Conservation (phyloP, 1,140 invertebrate species). For the Diorhabda elongata region DNA sequence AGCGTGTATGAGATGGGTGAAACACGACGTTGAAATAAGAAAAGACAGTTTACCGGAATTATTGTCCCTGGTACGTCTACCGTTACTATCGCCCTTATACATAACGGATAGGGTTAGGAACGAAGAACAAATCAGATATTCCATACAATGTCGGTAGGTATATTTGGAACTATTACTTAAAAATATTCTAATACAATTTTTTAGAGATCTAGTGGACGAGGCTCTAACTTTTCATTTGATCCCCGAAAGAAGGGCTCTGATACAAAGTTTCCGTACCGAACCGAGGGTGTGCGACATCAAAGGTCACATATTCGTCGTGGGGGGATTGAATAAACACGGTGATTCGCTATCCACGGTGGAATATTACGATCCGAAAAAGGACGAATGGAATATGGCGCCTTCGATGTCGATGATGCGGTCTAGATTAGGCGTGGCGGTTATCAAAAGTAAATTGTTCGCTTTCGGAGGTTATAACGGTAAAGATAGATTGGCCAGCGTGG, state of each 20-base stretch:
- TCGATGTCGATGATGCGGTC: conserved; percentile 82
- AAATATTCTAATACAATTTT: conserved; percentile 19
- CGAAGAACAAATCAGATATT: conserved; percentile 74
- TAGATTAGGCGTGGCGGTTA: conserved; percentile 79
- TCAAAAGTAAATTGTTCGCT: conserved; percentile 69
- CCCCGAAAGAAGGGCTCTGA: conserved; percentile 71
- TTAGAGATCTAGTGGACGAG: conserved; percentile 75
- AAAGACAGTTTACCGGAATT: conserved; percentile 63
- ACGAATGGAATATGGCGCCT: conserved; percentile 74
- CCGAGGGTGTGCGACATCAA: conserved; percentile 71
- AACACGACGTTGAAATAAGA: conserved; percentile 58
- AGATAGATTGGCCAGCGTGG: conserved; percentile 80
- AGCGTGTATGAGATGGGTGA: conserved; percentile 79
- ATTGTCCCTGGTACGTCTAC: conserved; percentile 72
- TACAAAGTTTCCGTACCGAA: conserved; percentile 72
- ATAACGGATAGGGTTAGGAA: conserved; percentile 77
- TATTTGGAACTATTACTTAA: neutral
- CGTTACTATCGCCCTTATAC: conserved; percentile 77
- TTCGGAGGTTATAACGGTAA: conserved; percentile 78
- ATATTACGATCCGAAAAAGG: conserved; percentile 71
- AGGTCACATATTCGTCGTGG: conserved; percentile 85
- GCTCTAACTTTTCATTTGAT: conserved; percentile 81
- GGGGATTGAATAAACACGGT: conserved; percentile 78
- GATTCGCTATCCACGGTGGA: conserved; percentile 86
- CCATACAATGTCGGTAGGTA: conserved; percentile 66